Conservation (phyloP, 2,888 invertebrate species). For the Leucophenga montana region DNA sequence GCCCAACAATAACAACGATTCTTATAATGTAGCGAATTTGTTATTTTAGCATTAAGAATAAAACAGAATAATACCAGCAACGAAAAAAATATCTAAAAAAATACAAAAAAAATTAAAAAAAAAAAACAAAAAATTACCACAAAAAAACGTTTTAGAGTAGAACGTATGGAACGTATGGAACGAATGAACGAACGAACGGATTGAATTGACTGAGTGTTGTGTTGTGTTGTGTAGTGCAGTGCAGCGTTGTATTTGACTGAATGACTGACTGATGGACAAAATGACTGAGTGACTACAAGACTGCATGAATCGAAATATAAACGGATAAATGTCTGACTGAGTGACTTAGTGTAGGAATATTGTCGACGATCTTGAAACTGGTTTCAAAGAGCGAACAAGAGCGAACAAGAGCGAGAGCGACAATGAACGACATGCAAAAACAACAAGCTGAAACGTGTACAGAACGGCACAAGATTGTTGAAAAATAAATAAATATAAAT, state of each 20-base stretch:
- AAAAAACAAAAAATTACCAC: conserved; percentile 47
- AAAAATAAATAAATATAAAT: conserved; percentile 3
- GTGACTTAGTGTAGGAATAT: conserved; percentile 1
- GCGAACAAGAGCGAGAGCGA: too few relatives aligned
- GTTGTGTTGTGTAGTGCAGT: conserved; percentile 6
- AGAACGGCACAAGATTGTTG: neutral
- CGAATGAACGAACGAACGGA: conserved; percentile 30
- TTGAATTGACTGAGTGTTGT: conserved; percentile 30
- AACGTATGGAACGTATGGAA: conserved; percentile 32
- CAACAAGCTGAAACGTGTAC: neutral
- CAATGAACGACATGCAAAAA: conserved; percentile 22
- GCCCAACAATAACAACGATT: conserved; percentile 38
- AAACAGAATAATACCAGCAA: conserved; percentile 26
- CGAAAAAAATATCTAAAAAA: conserved; percentile 30
- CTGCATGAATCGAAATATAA: conserved; percentile 7
- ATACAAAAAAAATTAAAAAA: conserved; percentile 57
- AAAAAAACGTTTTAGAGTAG: conserved; percentile 19
- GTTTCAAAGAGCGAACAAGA: neutral
- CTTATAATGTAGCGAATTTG: conserved; percentile 36
- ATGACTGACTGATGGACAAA: conserved; percentile 11
- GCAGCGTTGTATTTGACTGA: neutral
- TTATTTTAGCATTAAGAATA: conserved; percentile 26
- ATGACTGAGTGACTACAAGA: neutral
- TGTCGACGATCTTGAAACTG: conserved; percentile 17
- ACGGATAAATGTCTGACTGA: conserved; percentile 10